Base-by-base conservation (phyloP, 2,888 invertebrate genomes). In the Uloborus plumipes region DNA sequence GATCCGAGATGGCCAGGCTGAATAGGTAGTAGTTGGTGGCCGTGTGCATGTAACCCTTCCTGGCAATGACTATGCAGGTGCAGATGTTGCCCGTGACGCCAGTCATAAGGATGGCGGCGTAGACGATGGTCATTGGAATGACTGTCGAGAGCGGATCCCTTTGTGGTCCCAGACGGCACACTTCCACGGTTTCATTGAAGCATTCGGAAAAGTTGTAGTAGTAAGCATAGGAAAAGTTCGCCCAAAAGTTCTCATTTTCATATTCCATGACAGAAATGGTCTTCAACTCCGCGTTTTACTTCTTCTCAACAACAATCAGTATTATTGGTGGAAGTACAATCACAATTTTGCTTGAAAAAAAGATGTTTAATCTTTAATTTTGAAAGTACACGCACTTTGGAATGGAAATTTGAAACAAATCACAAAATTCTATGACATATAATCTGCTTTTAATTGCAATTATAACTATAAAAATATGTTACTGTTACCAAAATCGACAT, bases 1-100 rank as follows among this genome's bases (percentile, higher is more conserved):
- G 91, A 88, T 96, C 96, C 1, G 95, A 95, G 84, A 95, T 91
- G 0, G 95, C 94, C 85, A 94, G 90, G 87, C 93, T 94, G 90
- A 94, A 94, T 53, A 95, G 91, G 88, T 95, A 95, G 88, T 93
- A 94, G 89, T 95, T 95, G 13, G 95, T 95, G 1, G 94, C 93
- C 0, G 94, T 94, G 89, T 94, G 94, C 94, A 95, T 94, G 84
- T 93, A 93, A 78, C 92, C 91, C 88, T 94, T 94, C 67, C 92
- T 90, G 0, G 93, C 92, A 58, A 95, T 94, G 14, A 95, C 94
- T 15, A 94, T 91, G 88, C 94, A 95, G 0, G 94, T 95, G 88
- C 93, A 92, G 26, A 85, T 91, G 88, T 95, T 95, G 1, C 95
- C 95, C 16, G 94, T 89, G 20, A 94, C 90, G 0, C 94, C 94